Evolutionary conservation across 1,140 invertebrate genomes (phyloP), one percentile per base, ranked within the genome.

Genomic region (Polyergus mexicanus): DNA sequence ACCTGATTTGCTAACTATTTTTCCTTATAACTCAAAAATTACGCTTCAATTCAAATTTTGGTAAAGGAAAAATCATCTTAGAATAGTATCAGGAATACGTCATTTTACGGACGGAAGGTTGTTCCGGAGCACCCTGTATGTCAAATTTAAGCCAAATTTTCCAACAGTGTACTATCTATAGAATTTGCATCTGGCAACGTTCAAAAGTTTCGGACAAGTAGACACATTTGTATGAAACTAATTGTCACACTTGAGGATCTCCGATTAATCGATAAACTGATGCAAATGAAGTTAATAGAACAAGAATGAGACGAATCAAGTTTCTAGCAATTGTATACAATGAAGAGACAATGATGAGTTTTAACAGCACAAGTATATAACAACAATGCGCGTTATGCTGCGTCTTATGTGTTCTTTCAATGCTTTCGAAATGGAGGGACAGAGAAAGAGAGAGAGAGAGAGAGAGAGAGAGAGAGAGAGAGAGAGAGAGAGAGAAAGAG

Each of bases 391-490:
- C 38, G 54, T 65, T 78, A 71, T 58, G 84, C 80, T 88, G 74
- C 84, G 35, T 84, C 74, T 87, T 77, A 22, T 60, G 68, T 78
- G 47, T 84, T 63, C 74, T 84, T 90, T 68, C 66, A 81, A 78
- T 74, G 83, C 19, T 83, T 13, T 72, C 13, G 41, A 58, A 41
- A 35, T 75, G 69, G 16, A 72, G 54, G 56, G 44, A 85, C 35
- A 84, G 28, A 83, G 4, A 62, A 44, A 69, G 38, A 51, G 16
- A 28, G 84, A 76, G 51, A 75, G 28, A 85, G 32, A 85, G 54
- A 68, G 35, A 60, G 51, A 85, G 38, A 77, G 47, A 10, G 16
- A 65, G 13, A 56, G 13, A 80, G 51, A 51, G 8, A 32, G n/a
- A 77, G 60, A 77, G 2, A 77, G 22, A 62, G n/a, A 28, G 60